Conservation (phyloP, 1,140 invertebrate species). For the Sminthurinus signatus region DNA sequence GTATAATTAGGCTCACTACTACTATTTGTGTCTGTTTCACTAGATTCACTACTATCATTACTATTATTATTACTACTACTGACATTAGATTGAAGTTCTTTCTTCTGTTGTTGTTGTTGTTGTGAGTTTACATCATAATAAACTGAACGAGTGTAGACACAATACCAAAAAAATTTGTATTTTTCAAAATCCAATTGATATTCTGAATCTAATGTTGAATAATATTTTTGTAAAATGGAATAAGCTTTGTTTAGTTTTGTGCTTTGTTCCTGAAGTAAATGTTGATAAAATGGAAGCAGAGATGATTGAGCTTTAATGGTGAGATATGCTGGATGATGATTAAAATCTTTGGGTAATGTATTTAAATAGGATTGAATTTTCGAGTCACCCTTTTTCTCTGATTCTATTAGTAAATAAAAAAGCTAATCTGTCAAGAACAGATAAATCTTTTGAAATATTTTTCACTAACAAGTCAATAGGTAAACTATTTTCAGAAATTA, state of each 20-base stretch:
- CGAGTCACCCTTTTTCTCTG: too few relatives aligned
- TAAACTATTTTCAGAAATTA: constrained; percentile 19
- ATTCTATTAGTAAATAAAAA: too few relatives aligned
- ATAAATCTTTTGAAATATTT: too few relatives aligned
- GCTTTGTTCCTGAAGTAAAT: not conserved
- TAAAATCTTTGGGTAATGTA: constrained; percentile 32
- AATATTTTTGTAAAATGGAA: not conserved
- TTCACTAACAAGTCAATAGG: too few relatives aligned
- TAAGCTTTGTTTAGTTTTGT: not conserved
- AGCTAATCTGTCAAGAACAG: too few relatives aligned
- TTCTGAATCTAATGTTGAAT: not conserved
- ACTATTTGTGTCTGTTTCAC: too few relatives aligned
- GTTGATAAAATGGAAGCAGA: constrained; percentile 3
- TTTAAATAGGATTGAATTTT: constrained; percentile 16
- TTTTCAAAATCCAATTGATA: constrained; percentile 34
- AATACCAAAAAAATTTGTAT: constrained; percentile 58
- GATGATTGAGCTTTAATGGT: not conserved
- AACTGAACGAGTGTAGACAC: constrained; percentile 69
- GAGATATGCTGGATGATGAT: constrained; percentile 27
- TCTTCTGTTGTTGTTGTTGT: not conserved
- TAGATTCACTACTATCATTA: not conserved
- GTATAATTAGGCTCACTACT: constrained; percentile 46
- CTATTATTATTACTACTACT: too few relatives aligned
- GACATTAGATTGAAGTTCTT: too few relatives aligned
- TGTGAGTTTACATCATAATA: constrained; percentile 42